phyloP scores from a whole-genome alignment of 2,113 vertebrate genomes.

The Rhabdornis inornatus region DNA sequence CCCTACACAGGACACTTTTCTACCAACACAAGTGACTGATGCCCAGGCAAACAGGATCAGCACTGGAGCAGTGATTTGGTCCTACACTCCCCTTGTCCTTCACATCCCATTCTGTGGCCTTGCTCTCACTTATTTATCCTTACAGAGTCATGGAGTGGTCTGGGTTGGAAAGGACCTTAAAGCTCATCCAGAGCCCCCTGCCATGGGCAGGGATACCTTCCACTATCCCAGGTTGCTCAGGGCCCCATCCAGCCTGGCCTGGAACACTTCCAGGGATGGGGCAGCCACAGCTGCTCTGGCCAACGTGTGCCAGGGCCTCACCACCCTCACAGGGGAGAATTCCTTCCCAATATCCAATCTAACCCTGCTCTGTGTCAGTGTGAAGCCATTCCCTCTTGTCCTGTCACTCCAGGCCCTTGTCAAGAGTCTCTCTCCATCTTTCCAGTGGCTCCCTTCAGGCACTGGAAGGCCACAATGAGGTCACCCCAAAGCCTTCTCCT shows the following conservation, averaged over 20 bases:
- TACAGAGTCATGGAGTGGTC: neutral
- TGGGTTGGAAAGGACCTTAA: neutral
- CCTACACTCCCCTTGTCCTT: neutral
- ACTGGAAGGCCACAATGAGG: accelerated
- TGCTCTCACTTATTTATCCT: neutral
- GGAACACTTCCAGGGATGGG: neutral
- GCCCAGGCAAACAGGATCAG: neutral
- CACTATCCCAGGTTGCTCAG: accelerated
- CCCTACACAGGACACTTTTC: neutral
- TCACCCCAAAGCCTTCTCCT: neutral
- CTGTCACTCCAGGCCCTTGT: neutral
- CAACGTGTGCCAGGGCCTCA: neutral
- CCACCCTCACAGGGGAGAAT: accelerated
- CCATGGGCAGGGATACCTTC: neutral
- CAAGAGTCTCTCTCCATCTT: neutral
- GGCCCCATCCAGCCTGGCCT: neutral
- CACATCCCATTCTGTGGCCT: neutral
- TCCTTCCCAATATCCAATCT: neutral
- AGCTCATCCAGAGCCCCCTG: accelerated
- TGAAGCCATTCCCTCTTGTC: neutral
- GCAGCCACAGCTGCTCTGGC: neutral
- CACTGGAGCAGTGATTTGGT: neutral
- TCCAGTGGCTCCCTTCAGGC: neutral
- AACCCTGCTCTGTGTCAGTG: accelerated
- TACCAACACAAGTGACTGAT: neutral